Conservation (phyloP, 2,888 invertebrate species). For the Patella caerulea region DNA sequence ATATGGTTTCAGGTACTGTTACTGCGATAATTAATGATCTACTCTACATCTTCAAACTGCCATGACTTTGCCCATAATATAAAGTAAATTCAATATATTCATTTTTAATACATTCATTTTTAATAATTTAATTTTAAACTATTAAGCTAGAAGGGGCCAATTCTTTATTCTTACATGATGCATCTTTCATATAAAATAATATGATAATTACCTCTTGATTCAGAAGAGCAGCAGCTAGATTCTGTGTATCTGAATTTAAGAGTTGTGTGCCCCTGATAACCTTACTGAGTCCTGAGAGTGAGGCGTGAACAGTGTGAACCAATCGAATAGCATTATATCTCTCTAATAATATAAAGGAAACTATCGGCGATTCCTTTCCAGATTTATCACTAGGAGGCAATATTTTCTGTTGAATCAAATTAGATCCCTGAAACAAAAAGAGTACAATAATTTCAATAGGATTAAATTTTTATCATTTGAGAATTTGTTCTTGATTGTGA, state of each 20-base stretch:
- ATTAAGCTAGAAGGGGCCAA: too few species aligned
- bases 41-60: too few species aligned
- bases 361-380: constrained; percentile 73
- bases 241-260: constrained; percentile 73
- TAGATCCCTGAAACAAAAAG: constrained; percentile 58
- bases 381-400: constrained; percentile 63
- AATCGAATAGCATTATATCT: constrained; percentile 76
- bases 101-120: too few species aligned
- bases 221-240: constrained; percentile 74
- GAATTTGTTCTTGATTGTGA: too few species aligned
- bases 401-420: constrained; percentile 68
- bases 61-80: too few species aligned
- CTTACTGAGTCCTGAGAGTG: constrained; percentile 77
- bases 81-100: too few species aligned
- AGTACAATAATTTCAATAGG: not conserved
- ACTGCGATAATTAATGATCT: too few species aligned
- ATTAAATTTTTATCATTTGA: too few species aligned
- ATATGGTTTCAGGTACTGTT: too few species aligned
- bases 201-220: constrained; percentile 74
- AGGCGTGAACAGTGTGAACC: constrained; percentile 77
- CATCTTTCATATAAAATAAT: too few species aligned
- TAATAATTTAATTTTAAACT: too few species aligned
- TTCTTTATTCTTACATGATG: too few species aligned
- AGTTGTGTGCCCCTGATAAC: constrained; percentile 76
- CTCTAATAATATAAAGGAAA: constrained; percentile 79